Evolutionary conservation across 2,797 vertebrate species (phyloP).

Genomic region (Anguilla obscura): DNA sequence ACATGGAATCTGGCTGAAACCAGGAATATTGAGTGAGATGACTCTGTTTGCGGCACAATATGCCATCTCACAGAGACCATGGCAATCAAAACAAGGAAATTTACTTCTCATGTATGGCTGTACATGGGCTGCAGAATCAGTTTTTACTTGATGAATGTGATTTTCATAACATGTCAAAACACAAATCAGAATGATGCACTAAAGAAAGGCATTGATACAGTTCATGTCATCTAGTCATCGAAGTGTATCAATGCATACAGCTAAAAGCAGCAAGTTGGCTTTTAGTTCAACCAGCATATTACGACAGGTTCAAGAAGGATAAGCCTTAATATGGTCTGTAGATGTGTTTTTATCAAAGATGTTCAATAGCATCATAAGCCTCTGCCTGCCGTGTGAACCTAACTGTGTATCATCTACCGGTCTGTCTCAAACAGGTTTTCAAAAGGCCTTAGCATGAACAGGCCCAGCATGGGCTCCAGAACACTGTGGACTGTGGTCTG

Average conservation of each 20-base stretch:
- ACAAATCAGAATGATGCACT: background rate
- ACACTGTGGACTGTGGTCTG: slow-evolving; percentile 51
- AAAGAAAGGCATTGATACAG: background rate
- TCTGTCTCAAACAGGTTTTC: slow-evolving; percentile 29
- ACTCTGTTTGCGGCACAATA: background rate
- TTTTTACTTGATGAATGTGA: background rate
- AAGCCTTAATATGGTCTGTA: background rate
- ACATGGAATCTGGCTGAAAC: background rate
- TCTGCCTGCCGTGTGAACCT: background rate
- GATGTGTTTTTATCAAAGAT: background rate
- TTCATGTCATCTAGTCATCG: background rate
- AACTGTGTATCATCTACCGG: background rate
- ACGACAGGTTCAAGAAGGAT: background rate
- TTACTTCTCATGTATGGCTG: background rate
- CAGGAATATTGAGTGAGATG: background rate
- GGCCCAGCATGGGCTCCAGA: slow-evolving; percentile 32
- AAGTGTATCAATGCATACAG: background rate
- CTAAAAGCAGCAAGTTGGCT: background rate
- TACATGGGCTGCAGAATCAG: background rate
- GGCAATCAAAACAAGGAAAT: background rate
- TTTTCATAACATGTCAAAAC: background rate
- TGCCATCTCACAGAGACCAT: background rate
- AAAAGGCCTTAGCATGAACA: slow-evolving; percentile 55
- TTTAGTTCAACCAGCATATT: slow-evolving; percentile 4
- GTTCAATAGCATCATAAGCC: background rate